Evolutionary conservation across 2,888 invertebrate genomes (phyloP), one percentile per base, ranked within the genome.

Genomic region (Drosophila hawaiiensis): DNA sequence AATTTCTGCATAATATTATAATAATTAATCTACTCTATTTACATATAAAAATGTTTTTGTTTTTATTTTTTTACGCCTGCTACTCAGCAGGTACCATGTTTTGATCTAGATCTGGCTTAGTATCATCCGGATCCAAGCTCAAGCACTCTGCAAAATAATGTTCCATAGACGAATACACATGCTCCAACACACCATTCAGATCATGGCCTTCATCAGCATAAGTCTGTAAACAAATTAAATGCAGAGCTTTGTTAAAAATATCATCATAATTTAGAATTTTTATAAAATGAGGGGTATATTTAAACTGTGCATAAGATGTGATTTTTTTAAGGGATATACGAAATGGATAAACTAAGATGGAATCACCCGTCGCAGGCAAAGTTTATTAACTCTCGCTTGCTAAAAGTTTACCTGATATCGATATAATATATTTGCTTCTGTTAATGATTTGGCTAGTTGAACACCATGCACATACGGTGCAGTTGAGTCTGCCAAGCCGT

Each of bases 391-490:
- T 14, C 14, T 47, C 2, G 22, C 14, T 47, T 14, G 49, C 25
- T 49, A 9, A 16, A 25, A n/a, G 2, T 87, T 91, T 93, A 98
- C 98, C 96, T 98, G 98, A 94, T 98, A 96, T 94, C 97, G 95
- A 94, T 98, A 99, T 87, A 98, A 95, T 86, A 98, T 96, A 90
- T 97, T 97, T 63, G 97, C 97, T 90, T 97, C 96, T 29, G 97
- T 96, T 81, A 99, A 95, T 73, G 98, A 97, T 91, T 97, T 95
- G 67, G 98, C 97, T 76, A 99, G 95, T 93, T 97, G 96, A 89
- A 98, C 96, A 81, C 98, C 97, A 94, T 99, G 98, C 91, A 98
- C 97, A 94, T 98, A 98, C 84, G 99, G 99, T 85, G 98, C 97
- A 91, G 98, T 96, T 90, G 97, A 95, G 94, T 99, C 99, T 52